Evolutionary conservation across 2,113 vertebrate species (phyloP), one percentile per base, ranked within the genome.

Genomic region (Serilophus lunatus): DNA sequence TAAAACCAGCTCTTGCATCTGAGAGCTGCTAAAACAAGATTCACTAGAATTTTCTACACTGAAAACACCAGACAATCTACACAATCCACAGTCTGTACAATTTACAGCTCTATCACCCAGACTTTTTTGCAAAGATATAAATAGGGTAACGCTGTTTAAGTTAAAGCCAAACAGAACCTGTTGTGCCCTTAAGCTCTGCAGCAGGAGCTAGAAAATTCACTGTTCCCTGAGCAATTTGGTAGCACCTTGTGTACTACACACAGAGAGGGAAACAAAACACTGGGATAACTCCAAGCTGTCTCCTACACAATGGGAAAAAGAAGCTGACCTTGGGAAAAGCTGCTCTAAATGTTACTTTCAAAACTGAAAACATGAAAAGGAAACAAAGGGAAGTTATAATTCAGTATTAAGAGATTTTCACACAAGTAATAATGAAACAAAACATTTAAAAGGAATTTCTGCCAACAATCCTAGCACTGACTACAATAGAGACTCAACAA

Each of bases 141-240:
- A 96, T 80, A 94, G 64, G 63, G 45, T 76, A 78, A 70, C 65
- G 70, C 71, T 84, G 82, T 69, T 86, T 78, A 79, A 94, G 79
- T 77, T 90, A 88, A 82, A 95, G 72, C 65, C 82, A 72, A 95
- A 78, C 29, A 88, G 90, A 95, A 82, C 64, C 82, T 68, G 53
- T 79, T 87, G 61, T 70, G 72, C 53, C 91, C 83, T 83, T 60
- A 78, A 86, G 78, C 56, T 72, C 61, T 70, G 72, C 47, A 82
- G 64, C 63, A 95, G 54, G n/a, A 93, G n/a, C 63, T 54, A 68
- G 42, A 94, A 90, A 86, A 94, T 57, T 75, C 13, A 2, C 53
- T 74, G 5, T 74, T 93, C 59, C 47, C 40, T 9, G 19, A 72
- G 88, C 68, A 81, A 85, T 68, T 42, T 63, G 47, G 78, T 56